Evolutionary conservation across 2,113 vertebrate genomes (phyloP), one percentile per base, ranked within the genome.

Genomic region (Lagopus muta): DNA sequence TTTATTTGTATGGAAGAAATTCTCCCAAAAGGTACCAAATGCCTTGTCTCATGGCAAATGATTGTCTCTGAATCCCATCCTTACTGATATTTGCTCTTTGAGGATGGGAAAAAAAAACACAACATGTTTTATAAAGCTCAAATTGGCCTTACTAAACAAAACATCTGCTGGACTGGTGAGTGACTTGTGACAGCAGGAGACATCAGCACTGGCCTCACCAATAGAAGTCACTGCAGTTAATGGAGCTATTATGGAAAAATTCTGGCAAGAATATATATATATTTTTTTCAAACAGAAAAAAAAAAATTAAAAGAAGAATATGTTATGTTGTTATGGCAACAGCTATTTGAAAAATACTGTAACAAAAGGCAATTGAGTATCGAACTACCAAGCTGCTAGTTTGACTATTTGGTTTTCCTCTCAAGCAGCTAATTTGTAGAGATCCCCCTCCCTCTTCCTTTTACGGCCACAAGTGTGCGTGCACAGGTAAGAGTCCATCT

Each of bases 241-340:
- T 97, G 94, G 97, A 97, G 96, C 93, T 97, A 96, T 98, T 97
- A 98, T 42, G 91, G 96, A 97, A 92, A 95, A 97, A 98, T 94
- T 98, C 97, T 96, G 94, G 97, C 88, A 97, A 96, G 91, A 97
- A 6, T 75, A 11, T 58, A 58, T 95, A 54, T 10, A 16, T 93
- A 3, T 47, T 94, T 96, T 97, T 94, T 94, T 89, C 76, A 97
- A 97, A 96, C 64, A 95, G 91, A 82, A 93, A 96, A 45, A 88
- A 88, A 81, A 89, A 62, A 64, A 80, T 78, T 84, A 75, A 79
- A 95, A 72, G 24, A 88, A 95, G 97, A 97, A 97, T 95, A 95
- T 92, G 94, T 96, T 97, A 90, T 86, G 97, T 98, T 97, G 97
- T 97, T 98, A 98, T 93, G 97, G 97, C 93, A 98, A 98, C 97